phyloP scores from a whole-genome alignment of 1,140 invertebrate genomes.

The Procambarus virginalis region DNA sequence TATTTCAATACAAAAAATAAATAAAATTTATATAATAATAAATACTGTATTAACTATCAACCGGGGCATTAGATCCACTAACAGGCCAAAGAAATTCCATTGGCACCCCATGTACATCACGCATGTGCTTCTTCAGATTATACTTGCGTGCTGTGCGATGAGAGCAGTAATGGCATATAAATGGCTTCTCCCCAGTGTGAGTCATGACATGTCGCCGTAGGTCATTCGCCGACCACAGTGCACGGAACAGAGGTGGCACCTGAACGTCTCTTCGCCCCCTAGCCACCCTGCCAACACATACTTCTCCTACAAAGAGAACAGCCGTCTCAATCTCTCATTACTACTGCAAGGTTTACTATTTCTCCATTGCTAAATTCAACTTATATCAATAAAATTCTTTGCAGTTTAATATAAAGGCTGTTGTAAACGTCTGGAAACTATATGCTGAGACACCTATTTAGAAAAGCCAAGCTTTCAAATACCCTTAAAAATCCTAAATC shows the following conservation, averaged over 20 bases:
- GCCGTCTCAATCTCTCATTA: constrained; percentile 18
- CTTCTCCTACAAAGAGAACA: constrained; percentile 64
- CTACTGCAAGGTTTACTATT: background rate
- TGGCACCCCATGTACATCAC: constrained; percentile 43
- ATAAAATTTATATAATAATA: no score
- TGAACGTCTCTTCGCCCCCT: constrained; percentile 43
- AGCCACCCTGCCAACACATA: constrained; percentile 61
- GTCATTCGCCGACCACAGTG: constrained; percentile 49
- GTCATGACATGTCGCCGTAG: constrained; percentile 59
- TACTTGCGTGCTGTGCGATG: constrained; percentile 63
- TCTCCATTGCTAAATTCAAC: no score
- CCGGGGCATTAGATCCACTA: background rate
- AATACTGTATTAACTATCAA: background rate
- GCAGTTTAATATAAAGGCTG: no score
- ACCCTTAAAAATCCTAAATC: no score
- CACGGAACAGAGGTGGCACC: constrained; percentile 51
- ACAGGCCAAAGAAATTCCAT: constrained; percentile 33
- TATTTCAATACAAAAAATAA: no score
- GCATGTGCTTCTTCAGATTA: constrained; percentile 57
- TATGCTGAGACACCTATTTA: no score
- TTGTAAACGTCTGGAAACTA: no score
- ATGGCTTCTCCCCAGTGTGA: constrained; percentile 64
- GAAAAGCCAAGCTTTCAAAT: no score
- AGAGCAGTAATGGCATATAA: constrained; percentile 51
- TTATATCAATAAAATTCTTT: no score